These are phyloP conservation scores for Galleria mellonella DNA, from an alignment of 1,140 invertebrate species.

Conservation along the genomic window DNA sequence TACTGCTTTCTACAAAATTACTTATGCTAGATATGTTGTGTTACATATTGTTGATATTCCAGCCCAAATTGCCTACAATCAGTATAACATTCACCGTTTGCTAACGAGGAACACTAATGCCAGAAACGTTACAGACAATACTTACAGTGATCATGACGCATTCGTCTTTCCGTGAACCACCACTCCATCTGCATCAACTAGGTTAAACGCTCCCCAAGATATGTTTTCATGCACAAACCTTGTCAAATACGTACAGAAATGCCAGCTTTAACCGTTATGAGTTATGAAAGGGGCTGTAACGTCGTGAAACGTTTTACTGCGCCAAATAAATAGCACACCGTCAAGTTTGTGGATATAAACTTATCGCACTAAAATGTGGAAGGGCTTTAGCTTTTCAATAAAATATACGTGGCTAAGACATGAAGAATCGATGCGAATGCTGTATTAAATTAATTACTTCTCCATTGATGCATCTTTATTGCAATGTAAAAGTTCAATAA, in stretches of 20 bases:
- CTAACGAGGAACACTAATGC: too few relatives aligned
- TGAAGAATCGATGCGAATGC: too few relatives aligned
- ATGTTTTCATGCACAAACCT: slow-evolving; percentile 1
- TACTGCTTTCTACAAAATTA: too few relatives aligned
- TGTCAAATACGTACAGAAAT: slow-evolving; percentile 1
- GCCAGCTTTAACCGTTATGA: not conserved
- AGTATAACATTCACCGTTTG: too few relatives aligned
- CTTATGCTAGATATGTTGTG: too few relatives aligned
- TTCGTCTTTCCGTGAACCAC: not conserved
- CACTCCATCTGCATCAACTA: not conserved
- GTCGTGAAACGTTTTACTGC: not conserved
- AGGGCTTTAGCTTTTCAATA: not conserved
- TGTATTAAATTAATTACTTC: too few relatives aligned
- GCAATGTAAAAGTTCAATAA: too few relatives aligned
- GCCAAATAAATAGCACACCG: not conserved
- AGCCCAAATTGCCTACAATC: too few relatives aligned
- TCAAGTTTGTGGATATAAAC: not conserved
- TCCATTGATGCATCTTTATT: too few relatives aligned
- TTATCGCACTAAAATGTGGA: not conserved
- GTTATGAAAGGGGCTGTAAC: not conserved
- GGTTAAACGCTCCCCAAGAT: not conserved
- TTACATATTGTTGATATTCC: too few relatives aligned
- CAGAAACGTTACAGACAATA: too few relatives aligned
- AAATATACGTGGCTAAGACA: too few relatives aligned
- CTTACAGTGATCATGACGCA: not conserved